A percentile compares a stretch with the other conserved stretches of the same genome.
phyloP scores from a whole-genome alignment of 1,140 invertebrate genomes.

The Psilanteris sp. region DNA sequence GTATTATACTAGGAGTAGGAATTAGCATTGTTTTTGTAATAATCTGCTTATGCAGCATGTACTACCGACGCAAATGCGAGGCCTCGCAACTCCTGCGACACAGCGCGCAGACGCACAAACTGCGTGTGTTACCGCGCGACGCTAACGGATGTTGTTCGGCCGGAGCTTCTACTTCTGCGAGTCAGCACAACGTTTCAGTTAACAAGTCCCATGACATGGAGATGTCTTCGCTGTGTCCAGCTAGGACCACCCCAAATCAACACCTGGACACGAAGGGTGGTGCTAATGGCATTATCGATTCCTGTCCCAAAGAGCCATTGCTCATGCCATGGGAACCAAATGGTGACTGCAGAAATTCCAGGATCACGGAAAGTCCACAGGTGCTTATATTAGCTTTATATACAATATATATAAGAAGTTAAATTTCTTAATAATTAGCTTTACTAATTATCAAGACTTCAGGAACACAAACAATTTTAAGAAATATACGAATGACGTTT shows the following conservation, averaged over 20 bases:
- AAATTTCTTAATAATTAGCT: no score
- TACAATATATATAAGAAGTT: no score
- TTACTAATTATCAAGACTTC: no score
- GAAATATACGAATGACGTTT: no score
- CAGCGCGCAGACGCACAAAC: constrained; percentile 69
- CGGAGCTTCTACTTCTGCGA: constrained; percentile 70
- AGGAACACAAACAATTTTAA: no score
- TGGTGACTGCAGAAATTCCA: constrained; percentile 76
- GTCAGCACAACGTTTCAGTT: constrained; percentile 65
- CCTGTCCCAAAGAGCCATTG: constrained; percentile 76
- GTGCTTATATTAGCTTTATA: constrained; percentile 65
- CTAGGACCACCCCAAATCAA: constrained; percentile 70
- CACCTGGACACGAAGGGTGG: constrained; percentile 65
- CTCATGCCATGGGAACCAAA: constrained; percentile 77
- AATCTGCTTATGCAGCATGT: constrained; percentile 76
- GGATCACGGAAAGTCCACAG: constrained; percentile 81
- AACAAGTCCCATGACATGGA: constrained; percentile 72
- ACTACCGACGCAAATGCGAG: constrained; percentile 74
- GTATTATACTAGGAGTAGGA: constrained; percentile 74
- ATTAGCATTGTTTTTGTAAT: constrained; percentile 75
- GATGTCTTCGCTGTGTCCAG: constrained; percentile 73
- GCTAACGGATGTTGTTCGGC: constrained; percentile 75
- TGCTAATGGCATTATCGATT: constrained; percentile 76
- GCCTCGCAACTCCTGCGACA: constrained; percentile 69
- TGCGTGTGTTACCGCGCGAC: constrained; percentile 67